phyloP scores from a whole-genome alignment of 2,888 invertebrate species.

The Drosophila fulvimacula region DNA sequence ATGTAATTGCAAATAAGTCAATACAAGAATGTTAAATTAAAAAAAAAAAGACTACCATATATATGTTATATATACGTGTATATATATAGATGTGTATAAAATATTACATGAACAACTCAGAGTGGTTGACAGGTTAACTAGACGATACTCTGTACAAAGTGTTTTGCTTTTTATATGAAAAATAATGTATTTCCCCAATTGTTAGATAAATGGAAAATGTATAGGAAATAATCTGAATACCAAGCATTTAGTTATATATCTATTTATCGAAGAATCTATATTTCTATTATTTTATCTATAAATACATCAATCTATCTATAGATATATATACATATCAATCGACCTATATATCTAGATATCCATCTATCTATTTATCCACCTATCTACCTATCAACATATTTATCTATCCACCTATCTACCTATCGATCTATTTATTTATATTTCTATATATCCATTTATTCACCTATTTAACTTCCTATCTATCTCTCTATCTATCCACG shows the following conservation, averaged over 20 bases:
- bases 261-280: too few relatives aligned
- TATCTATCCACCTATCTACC: neutral
- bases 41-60: neutral
- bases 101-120: constrained; percentile 35
- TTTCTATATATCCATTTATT: neutral
- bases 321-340: neutral
- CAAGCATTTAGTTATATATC: neutral
- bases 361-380: neutral
- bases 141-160: neutral
- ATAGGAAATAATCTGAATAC: too few relatives aligned
- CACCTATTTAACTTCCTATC: too few relatives aligned
- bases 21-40: constrained; percentile 2
- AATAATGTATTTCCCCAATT: too few relatives aligned
- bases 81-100: constrained; percentile 13
- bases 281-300: too few relatives aligned
- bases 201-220: too few relatives aligned
- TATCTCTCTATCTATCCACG: too few relatives aligned
- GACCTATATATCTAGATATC: neutral
- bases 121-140: accelerated
- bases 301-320: neutral
- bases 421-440: neutral
- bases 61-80: neutral
- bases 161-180: too few relatives aligned
- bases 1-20: constrained; percentile 50
- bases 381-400: neutral